Conservation (phyloP, 1,140 invertebrate genomes). For the Olivierus martensii region DNA sequence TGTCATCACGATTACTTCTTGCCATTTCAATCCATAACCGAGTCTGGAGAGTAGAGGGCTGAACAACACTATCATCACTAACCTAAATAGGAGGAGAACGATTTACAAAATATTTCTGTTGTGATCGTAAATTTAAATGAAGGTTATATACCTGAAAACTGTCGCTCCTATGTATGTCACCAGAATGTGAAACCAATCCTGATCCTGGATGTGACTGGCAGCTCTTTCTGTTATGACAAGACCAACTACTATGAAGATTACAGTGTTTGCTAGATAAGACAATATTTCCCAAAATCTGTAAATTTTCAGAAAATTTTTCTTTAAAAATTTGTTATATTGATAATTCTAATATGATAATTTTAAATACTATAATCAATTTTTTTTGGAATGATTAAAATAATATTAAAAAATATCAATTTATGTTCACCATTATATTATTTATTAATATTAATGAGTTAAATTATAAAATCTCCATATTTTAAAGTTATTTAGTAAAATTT, state of each 20-base stretch:
- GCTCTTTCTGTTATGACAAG: constrained; percentile 30
- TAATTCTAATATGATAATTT: too few species aligned
- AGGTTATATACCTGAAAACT: constrained; percentile 26
- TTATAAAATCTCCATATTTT: too few species aligned
- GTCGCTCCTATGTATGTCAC: constrained; percentile 28
- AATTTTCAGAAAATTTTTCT: neutral
- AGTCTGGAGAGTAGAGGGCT: constrained; percentile 30
- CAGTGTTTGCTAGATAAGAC: constrained; percentile 34
- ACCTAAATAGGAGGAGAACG: constrained; percentile 15
- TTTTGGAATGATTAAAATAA: neutral
- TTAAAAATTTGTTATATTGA: too few species aligned
- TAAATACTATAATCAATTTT: constrained; percentile 2
- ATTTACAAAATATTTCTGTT: neutral
- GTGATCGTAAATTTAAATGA: neutral
- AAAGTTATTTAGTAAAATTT: too few species aligned
- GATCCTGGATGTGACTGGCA: constrained; percentile 16
- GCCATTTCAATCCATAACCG: constrained; percentile 34
- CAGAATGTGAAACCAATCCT: constrained; percentile 28
- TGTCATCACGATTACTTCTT: constrained; percentile 30
- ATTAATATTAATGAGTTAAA: too few species aligned
- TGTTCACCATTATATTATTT: too few species aligned
- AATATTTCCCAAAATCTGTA: constrained; percentile 35
- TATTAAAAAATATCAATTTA: too few species aligned
- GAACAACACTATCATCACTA: constrained; percentile 28
- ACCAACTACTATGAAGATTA: constrained; percentile 36